These are phyloP conservation scores for Eulemur rubriventer DNA, from an alignment of 2,797 vertebrate genomes.

Conservation along the genomic window DNA sequence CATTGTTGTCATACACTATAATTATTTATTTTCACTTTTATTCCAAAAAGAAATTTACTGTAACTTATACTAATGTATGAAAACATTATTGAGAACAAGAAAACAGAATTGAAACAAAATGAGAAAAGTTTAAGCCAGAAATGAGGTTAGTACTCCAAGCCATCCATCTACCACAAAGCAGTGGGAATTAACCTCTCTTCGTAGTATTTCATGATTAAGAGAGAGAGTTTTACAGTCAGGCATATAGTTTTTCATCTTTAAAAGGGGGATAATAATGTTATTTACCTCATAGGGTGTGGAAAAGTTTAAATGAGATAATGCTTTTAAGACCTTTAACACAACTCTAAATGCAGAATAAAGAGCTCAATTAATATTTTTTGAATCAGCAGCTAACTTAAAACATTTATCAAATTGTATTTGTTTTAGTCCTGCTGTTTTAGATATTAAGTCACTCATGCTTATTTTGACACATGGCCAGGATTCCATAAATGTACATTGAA, in stretches of 20 bases:
- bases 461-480: not conserved
- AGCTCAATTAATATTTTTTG: not conserved
- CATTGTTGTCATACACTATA: not conserved
- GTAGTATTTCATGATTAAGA: not conserved
- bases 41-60: not conserved
- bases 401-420: not conserved
- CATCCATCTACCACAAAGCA: not conserved
- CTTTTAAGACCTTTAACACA: not conserved
- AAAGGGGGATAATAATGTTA: not conserved
- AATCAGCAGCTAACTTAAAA: not conserved
- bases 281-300: not conserved
- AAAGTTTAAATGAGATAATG: not conserved
- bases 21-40: not conserved
- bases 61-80: not conserved
- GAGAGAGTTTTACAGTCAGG: not conserved
- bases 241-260: not conserved
- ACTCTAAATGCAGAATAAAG: not conserved
- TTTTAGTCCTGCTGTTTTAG: not conserved
- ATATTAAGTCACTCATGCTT: not conserved
- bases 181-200: not conserved
- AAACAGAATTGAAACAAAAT: not conserved
- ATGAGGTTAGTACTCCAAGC: not conserved
- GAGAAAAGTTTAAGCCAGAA: not conserved
- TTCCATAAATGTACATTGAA: not conserved
- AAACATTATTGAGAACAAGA: not conserved